A percentile compares a stretch with the other conserved stretches of the same genome.
These are phyloP conservation scores for Drosophila eohydei DNA, from an alignment of 2,888 invertebrate species.

Conservation along the genomic window DNA sequence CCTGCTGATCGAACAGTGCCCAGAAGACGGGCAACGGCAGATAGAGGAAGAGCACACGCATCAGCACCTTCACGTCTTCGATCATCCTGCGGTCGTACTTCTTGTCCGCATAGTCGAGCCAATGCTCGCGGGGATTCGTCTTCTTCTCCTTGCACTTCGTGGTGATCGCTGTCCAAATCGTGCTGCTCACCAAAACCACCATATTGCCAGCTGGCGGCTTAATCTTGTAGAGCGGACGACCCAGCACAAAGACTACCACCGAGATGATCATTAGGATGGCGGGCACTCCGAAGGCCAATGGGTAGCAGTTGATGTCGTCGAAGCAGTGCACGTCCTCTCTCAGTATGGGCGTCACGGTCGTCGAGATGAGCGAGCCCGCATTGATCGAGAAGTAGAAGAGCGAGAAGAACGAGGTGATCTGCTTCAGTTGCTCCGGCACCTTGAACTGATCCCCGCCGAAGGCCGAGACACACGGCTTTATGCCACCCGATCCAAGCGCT, in stretches of 20 bases:
- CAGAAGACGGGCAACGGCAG: slow-evolving; percentile 98
- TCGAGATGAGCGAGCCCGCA: slow-evolving; percentile 94
- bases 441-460: slow-evolving; percentile 98
- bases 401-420: slow-evolving; percentile 95
- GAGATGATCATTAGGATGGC: slow-evolving; percentile 93
- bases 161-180: slow-evolving; percentile 87
- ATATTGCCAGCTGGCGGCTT: slow-evolving; percentile 94
- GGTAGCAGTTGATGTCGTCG: slow-evolving; percentile 91
- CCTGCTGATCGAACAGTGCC: slow-evolving; percentile 98
- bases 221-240: slow-evolving; percentile 91
- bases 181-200: slow-evolving; percentile 88
- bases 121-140: slow-evolving; percentile 88
- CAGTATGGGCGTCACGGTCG: slow-evolving; percentile 94
- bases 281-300: slow-evolving; percentile 95
- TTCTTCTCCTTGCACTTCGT: slow-evolving; percentile 78
- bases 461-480: slow-evolving; percentile 97
- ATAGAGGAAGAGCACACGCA: slow-evolving; percentile 92
- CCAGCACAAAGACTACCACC: slow-evolving; percentile 91
- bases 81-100: slow-evolving; percentile 85
- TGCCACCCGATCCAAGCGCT: slow-evolving; percentile 96
- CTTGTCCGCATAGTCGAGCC: slow-evolving; percentile 93
- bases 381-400: slow-evolving; percentile 98
- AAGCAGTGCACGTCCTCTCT: slow-evolving; percentile 92
- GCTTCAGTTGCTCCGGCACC: slow-evolving; percentile 91
- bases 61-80: slow-evolving; percentile 90